These are phyloP conservation scores for Synchiropus splendidus DNA, from an alignment of 2,113 vertebrate genomes.

Conservation along the genomic window DNA sequence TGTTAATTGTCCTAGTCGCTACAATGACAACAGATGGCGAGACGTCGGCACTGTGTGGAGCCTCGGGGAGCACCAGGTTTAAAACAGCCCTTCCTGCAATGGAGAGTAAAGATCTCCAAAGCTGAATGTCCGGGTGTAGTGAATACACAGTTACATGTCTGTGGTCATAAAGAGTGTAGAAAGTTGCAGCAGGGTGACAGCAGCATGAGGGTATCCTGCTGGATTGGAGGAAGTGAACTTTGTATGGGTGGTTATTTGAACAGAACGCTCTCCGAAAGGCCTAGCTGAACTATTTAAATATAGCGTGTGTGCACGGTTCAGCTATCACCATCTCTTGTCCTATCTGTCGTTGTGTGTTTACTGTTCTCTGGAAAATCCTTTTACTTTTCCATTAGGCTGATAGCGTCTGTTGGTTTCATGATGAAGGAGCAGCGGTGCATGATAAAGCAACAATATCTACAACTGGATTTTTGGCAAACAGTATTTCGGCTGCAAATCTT, in stretches of 20 bases:
- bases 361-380: constrained; percentile 42
- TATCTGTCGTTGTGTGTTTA: constrained; percentile 43
- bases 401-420: constrained; percentile 30
- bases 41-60: no score
- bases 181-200: not conserved
- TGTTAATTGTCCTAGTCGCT: no score
- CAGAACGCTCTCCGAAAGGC: constrained; percentile 9
- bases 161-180: no score
- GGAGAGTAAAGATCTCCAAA: constrained; percentile 13
- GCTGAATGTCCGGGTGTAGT: not conserved
- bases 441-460: constrained; percentile 38
- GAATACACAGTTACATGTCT: not conserved
- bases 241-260: constrained; percentile 19
- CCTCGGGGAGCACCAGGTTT: no score
- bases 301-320: constrained; percentile 24
- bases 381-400: constrained; percentile 58
- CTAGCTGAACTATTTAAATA: no score
- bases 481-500: constrained; percentile 14
- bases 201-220: constrained; percentile 1
- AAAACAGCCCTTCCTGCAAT: constrained; percentile 1
- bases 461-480: constrained; percentile 4
- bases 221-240: constrained; percentile 1
- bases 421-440: constrained; percentile 15
- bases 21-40: no score
- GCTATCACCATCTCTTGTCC: constrained; percentile 36